A percentile compares a stretch with the other conserved stretches of the same genome.
phyloP scores from a whole-genome alignment of 2,888 invertebrate species.

The Ditula angustiorana region DNA sequence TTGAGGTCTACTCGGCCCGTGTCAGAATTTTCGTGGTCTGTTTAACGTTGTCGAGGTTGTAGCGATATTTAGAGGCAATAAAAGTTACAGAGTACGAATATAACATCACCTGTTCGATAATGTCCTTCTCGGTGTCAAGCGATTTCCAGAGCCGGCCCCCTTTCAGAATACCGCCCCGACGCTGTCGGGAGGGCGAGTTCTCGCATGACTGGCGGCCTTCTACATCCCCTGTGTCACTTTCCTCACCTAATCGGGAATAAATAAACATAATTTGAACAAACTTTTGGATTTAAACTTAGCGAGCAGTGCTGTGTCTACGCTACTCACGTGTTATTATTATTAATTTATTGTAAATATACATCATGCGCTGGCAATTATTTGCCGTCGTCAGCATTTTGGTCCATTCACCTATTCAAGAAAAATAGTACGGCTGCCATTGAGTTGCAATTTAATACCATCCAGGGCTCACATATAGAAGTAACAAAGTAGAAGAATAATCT shows the following conservation, averaged over 20 bases:
- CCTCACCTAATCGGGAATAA: constrained; percentile 60
- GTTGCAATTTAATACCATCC: no score
- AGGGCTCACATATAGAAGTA: no score
- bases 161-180: constrained; percentile 90
- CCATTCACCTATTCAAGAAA: no score
- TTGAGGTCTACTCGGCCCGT: no score
- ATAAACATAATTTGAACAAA: constrained; percentile 22
- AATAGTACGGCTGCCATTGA: no score
- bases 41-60: no score
- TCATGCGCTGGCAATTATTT: background rate
- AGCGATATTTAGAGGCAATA: no score
- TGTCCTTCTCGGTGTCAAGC: constrained; percentile 74
- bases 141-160: constrained; percentile 92
- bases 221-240: constrained; percentile 71
- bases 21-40: no score
- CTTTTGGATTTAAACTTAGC: background rate
- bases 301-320: constrained; percentile 12
- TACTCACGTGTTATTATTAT: constrained; percentile 7
- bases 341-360: background rate
- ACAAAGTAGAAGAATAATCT: no score
- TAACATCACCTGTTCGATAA: constrained; percentile 84
- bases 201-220: constrained; percentile 75
- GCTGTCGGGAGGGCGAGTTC: constrained; percentile 85
- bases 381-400: background rate
- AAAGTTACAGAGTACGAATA: no score